These are phyloP conservation scores for Procapra przewalskii DNA, from an alignment of 2,113 vertebrate genomes.

Conservation along the genomic window DNA sequence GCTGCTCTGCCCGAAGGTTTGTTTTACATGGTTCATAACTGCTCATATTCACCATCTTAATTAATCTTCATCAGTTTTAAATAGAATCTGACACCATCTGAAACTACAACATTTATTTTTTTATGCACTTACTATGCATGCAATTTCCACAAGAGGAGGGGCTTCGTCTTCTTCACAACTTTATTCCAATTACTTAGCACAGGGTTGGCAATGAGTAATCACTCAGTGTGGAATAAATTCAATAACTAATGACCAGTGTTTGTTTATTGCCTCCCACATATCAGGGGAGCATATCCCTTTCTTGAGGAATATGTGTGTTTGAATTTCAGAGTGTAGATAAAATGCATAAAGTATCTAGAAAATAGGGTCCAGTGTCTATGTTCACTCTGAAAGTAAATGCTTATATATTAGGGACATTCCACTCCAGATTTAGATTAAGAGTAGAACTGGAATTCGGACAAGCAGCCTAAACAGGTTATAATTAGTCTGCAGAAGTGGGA, in stretches of 20 bases:
- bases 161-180: neutral
- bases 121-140: neutral
- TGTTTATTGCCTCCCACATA: neutral
- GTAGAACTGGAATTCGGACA: neutral
- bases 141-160: neutral
- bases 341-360: neutral
- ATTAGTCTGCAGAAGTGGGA: constrained; percentile 23
- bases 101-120: neutral
- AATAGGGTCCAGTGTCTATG: neutral
- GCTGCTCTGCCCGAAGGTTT: neutral
- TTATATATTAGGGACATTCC: neutral
- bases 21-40: neutral
- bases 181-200: neutral
- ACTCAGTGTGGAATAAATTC: neutral
- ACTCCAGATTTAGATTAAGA: constrained; percentile 17
- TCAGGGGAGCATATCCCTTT: neutral
- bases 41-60: neutral
- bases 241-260: neutral
- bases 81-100: neutral
- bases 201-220: neutral
- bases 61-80: neutral
- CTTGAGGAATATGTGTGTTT: neutral
- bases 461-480: neutral
- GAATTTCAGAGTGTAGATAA: neutral
- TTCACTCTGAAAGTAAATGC: neutral